Evolutionary conservation across 2,888 invertebrate species (phyloP), one percentile per base, ranked within the genome.

Genomic region (Caenorhabditis doughertyi): DNA sequence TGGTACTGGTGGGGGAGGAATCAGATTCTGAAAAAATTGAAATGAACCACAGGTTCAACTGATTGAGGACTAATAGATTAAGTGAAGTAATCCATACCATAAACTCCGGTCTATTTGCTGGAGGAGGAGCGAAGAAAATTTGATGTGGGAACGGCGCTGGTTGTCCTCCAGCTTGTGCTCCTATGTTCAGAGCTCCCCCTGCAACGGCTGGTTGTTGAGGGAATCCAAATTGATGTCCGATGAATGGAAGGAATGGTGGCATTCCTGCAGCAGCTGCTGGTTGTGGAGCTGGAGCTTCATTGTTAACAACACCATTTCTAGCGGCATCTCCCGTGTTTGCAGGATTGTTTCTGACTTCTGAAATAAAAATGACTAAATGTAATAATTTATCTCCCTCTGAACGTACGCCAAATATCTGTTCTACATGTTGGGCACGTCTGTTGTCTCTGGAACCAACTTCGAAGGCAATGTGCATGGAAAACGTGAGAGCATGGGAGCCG

Each of bases 371-470:
- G 35, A 18, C n/a, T 32, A 27, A 44, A 42, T 21, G 13, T n/a
- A 65, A 53, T 21, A 9, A 29, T 13, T 18, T 18, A 11, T 11
- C 9, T 3, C 0, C 8, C 13, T 18, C n/a, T 3, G n/a, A 35
- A 56, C 79, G 44, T 39, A 80, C 85, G 79, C 56, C 77, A 84
- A 73, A 90, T 89, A 68, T 90, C 89, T n/a, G 89, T 90, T 56
- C 90, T 68, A 92, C 99, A 99, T 4, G 99, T 99, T 0, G 99
- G 99, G 92, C 99, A 99, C 4, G 99, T 99, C 93, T 99, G 99
- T 92, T 99, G 99, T 9, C 99, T 95, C 81, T 99, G 99, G 93
- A 99, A 99, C 99, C 99, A 99, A 47, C 97, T 97, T 62, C 98
- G 95, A 72, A 99, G 94, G 93, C 99, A 99, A 71, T 96, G 95